Conservation (phyloP, 2,888 invertebrate species). For the Sclerodermus sp. region DNA sequence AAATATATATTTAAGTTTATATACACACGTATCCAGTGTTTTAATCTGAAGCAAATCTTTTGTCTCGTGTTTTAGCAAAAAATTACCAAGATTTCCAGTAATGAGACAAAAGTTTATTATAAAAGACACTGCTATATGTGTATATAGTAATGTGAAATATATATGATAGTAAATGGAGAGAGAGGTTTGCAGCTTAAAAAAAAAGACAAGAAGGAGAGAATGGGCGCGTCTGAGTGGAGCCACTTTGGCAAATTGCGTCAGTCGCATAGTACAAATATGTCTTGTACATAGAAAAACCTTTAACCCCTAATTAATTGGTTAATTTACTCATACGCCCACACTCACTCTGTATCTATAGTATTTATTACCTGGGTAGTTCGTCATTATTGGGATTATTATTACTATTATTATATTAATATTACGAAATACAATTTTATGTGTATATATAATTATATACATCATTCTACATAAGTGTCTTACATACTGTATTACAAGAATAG, state of each 20-base stretch:
- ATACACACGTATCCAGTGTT: too few species aligned
- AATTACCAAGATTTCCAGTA: too few species aligned
- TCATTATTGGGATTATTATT: constrained; percentile 57
- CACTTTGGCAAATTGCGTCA: constrained; percentile 48
- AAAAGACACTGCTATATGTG: background rate
- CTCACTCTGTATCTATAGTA: constrained; percentile 58
- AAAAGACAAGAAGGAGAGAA: constrained; percentile 36
- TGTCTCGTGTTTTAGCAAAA: too few species aligned
- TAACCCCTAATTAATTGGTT: constrained; percentile 24
- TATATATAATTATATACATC: constrained; percentile 49
- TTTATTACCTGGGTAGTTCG: constrained; percentile 58
- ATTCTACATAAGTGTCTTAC: constrained; percentile 38
- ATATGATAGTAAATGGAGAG: constrained; percentile 10
- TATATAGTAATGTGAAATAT: background rate
- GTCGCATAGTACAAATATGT: constrained; percentile 58
- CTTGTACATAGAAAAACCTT: constrained; percentile 51
- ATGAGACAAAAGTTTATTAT: too few species aligned
- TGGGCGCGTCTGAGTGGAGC: constrained; percentile 44
- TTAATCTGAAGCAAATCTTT: too few species aligned
- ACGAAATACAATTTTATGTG: constrained; percentile 54
- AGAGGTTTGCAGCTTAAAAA: constrained; percentile 13
- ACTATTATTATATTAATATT: constrained; percentile 50
- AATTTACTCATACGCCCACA: constrained; percentile 54
- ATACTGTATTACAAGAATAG: constrained; percentile 30
- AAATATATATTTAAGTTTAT: too few species aligned